These are phyloP conservation scores for Graptemys geographica DNA, from an alignment of 2,797 vertebrate genomes.

Conservation along the genomic window DNA sequence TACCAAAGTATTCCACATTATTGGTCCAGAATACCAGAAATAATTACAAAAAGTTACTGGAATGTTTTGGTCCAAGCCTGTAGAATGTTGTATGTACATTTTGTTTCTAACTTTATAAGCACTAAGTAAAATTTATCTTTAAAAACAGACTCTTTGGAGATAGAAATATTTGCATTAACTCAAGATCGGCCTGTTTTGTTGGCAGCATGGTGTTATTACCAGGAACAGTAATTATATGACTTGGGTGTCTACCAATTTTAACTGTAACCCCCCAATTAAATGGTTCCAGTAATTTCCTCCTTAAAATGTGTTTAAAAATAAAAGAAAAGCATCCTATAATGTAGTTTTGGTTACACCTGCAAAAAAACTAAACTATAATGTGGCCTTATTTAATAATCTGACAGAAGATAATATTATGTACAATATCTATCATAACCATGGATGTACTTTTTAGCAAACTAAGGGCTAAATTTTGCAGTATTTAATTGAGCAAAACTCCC, in stretches of 20 bases:
- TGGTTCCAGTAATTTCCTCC: slow-evolving; percentile 51
- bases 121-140: background rate
- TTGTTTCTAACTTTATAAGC: background rate
- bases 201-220: background rate
- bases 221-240: slow-evolving; percentile 8
- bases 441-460: slow-evolving; percentile 73
- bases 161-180: background rate
- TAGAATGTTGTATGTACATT: background rate
- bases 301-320: slow-evolving; percentile 58
- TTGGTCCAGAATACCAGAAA: background rate
- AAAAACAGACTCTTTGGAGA: background rate
- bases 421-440: slow-evolving; percentile 60
- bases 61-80: background rate
- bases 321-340: slow-evolving; percentile 52
- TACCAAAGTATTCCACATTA: background rate
- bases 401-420: slow-evolving; percentile 70
- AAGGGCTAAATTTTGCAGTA: slow-evolving; percentile 59
- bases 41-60: background rate
- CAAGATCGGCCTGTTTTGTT: background rate
- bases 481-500: slow-evolving; percentile 69
- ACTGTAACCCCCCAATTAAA: background rate
- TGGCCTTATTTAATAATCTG: slow-evolving; percentile 62
- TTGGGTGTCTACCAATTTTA: slow-evolving; percentile 4
- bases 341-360: slow-evolving; percentile 39
- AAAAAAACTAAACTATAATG: slow-evolving; percentile 49